Evolutionary conservation across 2,797 vertebrate species (phyloP), one percentile per base, ranked within the genome.

Genomic region (Gymnodraco acuticeps): DNA sequence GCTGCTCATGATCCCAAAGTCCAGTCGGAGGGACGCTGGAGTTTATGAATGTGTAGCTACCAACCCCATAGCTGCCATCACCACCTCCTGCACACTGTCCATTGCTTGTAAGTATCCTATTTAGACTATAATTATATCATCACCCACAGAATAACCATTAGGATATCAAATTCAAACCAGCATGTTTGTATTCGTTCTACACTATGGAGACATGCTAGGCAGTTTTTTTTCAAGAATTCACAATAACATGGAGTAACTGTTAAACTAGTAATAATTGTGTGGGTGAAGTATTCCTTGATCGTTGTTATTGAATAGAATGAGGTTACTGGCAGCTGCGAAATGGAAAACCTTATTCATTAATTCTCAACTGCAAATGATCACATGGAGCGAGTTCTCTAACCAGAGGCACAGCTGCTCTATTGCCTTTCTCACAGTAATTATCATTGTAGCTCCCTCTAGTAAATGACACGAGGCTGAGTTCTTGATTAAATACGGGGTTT

Each of bases 41-140:
- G 93, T 98, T n/a, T 99, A 98, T 0, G 97, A 99, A 75, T 99
- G 98, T 61, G 93, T 96, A 0, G 98, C 98, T 0, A 90, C 95
- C 68, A 99, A 99, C 15, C 89, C 94, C 27, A 92, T 98, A 23
- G 97, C 96, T 46, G 95, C 95, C 0, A 94, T 96, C 86, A 97
- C 92, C 85, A 98, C 96, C 82, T 97, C 97, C 89, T 99, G 97
- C 84, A 96, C 94, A 0, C 69, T 99, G 65, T 95, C 96, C 16
- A 94, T 99, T 59, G 97, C 98, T 80, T 94, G 98, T 99, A 93
- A 96, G 98, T 92, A 1, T 2, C 54, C 52, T 42, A 4, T 53
- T 31, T 11, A 43, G 16, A n/a, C 19, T 9, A 7, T 10, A 6
- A 11, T 14, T n/a, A 20, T n/a, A 38, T 38, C 33, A 2, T 38